These are phyloP conservation scores for Euclidia mi DNA, from an alignment of 2,888 invertebrate species.

Conservation along the genomic window DNA sequence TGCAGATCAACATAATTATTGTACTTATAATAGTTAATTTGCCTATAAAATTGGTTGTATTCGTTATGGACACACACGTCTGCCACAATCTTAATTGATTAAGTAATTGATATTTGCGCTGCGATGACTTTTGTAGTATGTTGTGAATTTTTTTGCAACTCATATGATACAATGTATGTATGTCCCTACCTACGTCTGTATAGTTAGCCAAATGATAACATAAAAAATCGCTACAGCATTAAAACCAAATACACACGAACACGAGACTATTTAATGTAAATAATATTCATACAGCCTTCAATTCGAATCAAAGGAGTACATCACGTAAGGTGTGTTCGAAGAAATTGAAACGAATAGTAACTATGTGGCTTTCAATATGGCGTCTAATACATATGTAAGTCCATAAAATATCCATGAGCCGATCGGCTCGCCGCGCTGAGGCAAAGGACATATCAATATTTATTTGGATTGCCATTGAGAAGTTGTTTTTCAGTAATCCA, in stretches of 20 bases:
- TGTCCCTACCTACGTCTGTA: too few species aligned
- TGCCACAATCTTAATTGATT: too few species aligned
- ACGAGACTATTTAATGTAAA: neutral
- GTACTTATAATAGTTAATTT: too few species aligned
- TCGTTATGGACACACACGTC: too few species aligned
- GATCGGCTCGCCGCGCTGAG: conserved; percentile 14
- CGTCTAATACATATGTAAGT: conserved; percentile 19
- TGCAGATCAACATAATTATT: too few species aligned
- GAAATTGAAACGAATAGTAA: conserved; percentile 4
- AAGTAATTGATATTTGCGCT: too few species aligned
- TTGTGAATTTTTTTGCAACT: too few species aligned
- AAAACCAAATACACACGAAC: neutral
- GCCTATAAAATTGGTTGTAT: too few species aligned
- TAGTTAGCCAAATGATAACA: too few species aligned
- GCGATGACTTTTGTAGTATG: too few species aligned
- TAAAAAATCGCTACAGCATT: neutral
- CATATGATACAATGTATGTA: too few species aligned
- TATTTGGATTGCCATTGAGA: conserved; percentile 18
- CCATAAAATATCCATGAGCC: conserved; percentile 40
- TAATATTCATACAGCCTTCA: neutral
- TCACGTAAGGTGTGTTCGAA: neutral
- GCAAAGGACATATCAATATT: conserved; percentile 41
- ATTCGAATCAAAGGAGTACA: neutral
- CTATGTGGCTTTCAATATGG: conserved; percentile 13
- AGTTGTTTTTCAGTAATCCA: conserved; percentile 15